Conservation (phyloP, 2,888 invertebrate genomes). For the Adineta ricciae region DNA sequence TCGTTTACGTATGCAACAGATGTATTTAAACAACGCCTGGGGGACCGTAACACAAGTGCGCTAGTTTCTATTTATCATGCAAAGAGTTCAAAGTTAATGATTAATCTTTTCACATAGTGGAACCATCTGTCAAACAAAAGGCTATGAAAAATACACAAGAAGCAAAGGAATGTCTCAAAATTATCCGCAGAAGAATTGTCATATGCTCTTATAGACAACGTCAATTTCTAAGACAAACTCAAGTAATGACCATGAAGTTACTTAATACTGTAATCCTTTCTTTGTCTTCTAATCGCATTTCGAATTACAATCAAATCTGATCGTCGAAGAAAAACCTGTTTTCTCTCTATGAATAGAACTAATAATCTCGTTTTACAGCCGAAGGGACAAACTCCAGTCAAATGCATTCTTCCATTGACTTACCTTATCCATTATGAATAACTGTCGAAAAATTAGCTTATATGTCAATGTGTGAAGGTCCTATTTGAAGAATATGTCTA, state of each 20-base stretch:
- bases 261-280: background rate
- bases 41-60: background rate
- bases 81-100: background rate
- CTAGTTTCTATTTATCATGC: background rate
- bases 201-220: background rate
- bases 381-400: too few relatives aligned
- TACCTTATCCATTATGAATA: too few relatives aligned
- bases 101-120: slow-evolving; percentile 1
- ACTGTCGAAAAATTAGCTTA: too few relatives aligned
- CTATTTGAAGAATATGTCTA: too few relatives aligned
- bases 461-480: too few relatives aligned
- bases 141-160: background rate
- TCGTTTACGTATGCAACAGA: background rate
- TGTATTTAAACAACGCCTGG: background rate
- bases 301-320: too few relatives aligned
- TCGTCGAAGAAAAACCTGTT: too few relatives aligned
- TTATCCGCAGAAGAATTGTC: background rate
- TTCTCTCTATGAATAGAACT: too few relatives aligned
- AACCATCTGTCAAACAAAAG: slow-evolving; percentile 15
- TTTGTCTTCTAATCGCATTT: background rate
- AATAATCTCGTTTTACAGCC: too few relatives aligned
- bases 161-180: background rate
- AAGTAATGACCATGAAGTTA: background rate
- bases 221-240: background rate
- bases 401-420: too few relatives aligned